These are phyloP conservation scores for Nemapogon koenigi DNA, from an alignment of 2,888 invertebrate species.

Conservation along the genomic window DNA sequence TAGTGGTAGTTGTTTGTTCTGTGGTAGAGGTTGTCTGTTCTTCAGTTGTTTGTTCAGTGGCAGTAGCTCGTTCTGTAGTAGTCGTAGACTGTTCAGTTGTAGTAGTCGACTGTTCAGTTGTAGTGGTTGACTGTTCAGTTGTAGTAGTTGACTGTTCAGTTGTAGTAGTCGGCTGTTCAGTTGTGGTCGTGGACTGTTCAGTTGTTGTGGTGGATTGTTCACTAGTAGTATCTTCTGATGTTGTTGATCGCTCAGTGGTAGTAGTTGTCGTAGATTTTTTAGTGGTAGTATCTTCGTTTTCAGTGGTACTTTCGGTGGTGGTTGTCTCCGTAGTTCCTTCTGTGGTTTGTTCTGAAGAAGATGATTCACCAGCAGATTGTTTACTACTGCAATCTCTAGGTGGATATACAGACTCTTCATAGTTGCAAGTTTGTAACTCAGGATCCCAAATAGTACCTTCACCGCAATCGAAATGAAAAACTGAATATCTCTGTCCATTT, in stretches of 20 bases:
- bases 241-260: constrained; percentile 16
- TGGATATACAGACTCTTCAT: constrained; percentile 71
- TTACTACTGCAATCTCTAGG: constrained; percentile 42
- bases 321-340: constrained; percentile 17
- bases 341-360: constrained; percentile 17
- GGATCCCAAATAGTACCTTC: constrained; percentile 78
- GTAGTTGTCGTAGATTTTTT: constrained; percentile 16
- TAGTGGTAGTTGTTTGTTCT: constrained; percentile 21
- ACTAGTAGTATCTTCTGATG: constrained; percentile 13
- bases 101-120: constrained; percentile 18
- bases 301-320: constrained; percentile 19
- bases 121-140: constrained; percentile 20
- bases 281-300: constrained; percentile 18
- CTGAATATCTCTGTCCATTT: constrained; percentile 60
- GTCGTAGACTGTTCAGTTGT: constrained; percentile 18
- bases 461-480: constrained; percentile 71
- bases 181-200: constrained; percentile 20
- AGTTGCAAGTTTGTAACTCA: constrained; percentile 70
- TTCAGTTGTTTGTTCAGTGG: constrained; percentile 17
- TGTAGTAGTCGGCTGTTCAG: constrained; percentile 13
- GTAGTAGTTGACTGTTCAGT: constrained; percentile 7
- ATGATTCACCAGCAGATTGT: constrained; percentile 30
- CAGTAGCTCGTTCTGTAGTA: constrained; percentile 17
- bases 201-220: constrained; percentile 19
- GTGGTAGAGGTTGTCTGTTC: constrained; percentile 23